phyloP scores from a whole-genome alignment of 2,797 vertebrate genomes.

The Enteromius mattozi region DNA sequence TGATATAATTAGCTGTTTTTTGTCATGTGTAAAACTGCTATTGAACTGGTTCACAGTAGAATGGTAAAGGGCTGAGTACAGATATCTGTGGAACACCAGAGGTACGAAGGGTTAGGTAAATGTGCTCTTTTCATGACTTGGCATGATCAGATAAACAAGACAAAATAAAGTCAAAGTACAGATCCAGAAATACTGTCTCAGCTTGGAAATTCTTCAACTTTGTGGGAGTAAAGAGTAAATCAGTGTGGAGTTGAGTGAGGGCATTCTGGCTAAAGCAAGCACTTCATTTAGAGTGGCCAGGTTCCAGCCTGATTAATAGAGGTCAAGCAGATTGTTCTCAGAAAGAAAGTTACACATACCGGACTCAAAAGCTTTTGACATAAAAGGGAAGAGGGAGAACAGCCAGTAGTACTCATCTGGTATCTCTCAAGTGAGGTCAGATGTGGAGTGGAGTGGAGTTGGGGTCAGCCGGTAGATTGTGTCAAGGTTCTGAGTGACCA shows the following conservation, averaged over 20 bases:
- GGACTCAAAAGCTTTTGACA: slow-evolving; percentile 22
- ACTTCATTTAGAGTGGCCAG: slow-evolving; percentile 30
- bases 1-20: not conserved
- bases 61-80: not conserved
- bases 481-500: slow-evolving; percentile 30
- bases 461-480: slow-evolving; percentile 22
- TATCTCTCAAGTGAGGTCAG: slow-evolving; percentile 41
- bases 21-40: not conserved
- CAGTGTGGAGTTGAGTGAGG: slow-evolving; percentile 30
- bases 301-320: slow-evolving; percentile 40
- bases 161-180: not conserved
- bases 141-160: not conserved
- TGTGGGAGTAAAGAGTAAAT: not conserved
- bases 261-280: slow-evolving; percentile 23
- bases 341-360: slow-evolving; percentile 33
- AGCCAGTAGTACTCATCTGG: slow-evolving; percentile 41
- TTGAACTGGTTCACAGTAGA: not conserved
- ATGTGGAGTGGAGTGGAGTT: slow-evolving; percentile 10
- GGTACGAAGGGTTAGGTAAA: not conserved
- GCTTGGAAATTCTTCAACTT: not conserved
- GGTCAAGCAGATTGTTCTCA: slow-evolving; percentile 33
- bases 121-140: not conserved
- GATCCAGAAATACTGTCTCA: not conserved
- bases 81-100: not conserved
- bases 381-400: slow-evolving; percentile 27